Evolutionary conservation across 2,797 vertebrate species (phyloP).

Genomic region (Danio aesculapii): DNA sequence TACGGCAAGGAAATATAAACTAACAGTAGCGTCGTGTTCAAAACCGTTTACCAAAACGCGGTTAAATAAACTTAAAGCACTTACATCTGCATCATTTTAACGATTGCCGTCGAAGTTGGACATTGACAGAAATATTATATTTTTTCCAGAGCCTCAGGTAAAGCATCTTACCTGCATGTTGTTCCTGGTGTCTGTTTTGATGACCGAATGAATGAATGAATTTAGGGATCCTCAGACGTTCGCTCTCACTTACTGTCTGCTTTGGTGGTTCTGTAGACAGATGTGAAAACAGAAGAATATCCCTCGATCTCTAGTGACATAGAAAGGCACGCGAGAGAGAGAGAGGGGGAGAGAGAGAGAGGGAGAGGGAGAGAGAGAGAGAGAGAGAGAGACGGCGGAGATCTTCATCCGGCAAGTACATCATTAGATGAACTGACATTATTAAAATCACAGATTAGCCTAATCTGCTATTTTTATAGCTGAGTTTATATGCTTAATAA

Average conservation of each 20-base stretch:
- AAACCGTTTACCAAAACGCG: neutral
- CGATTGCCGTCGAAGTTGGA: neutral
- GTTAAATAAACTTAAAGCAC: neutral
- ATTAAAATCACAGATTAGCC: too few relatives aligned
- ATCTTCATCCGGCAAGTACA: too few relatives aligned
- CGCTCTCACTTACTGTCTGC: neutral
- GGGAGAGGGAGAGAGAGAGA: neutral
- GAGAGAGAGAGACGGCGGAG: neutral
- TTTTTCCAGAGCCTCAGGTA: neutral
- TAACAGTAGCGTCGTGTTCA: neutral
- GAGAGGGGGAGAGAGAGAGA: too few relatives aligned
- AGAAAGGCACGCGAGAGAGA: neutral
- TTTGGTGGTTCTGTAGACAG: constrained; percentile 8
- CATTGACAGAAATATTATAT: neutral
- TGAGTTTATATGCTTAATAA: too few relatives aligned
- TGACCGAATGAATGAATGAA: neutral
- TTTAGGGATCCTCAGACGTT: constrained; percentile 11
- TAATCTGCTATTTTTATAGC: too few relatives aligned
- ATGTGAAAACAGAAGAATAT: constrained; percentile 26
- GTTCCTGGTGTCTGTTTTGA: neutral
- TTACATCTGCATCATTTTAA: neutral
- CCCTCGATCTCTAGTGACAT: constrained; percentile 12
- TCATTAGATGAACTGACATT: too few relatives aligned
- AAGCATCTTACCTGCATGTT: constrained; percentile 51
- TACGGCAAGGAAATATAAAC: neutral